A percentile compares a stretch with the other conserved stretches of the same genome.
Evolutionary conservation across 2,888 invertebrate genomes (phyloP).

Genomic region (Coleophora flavipennella): DNA sequence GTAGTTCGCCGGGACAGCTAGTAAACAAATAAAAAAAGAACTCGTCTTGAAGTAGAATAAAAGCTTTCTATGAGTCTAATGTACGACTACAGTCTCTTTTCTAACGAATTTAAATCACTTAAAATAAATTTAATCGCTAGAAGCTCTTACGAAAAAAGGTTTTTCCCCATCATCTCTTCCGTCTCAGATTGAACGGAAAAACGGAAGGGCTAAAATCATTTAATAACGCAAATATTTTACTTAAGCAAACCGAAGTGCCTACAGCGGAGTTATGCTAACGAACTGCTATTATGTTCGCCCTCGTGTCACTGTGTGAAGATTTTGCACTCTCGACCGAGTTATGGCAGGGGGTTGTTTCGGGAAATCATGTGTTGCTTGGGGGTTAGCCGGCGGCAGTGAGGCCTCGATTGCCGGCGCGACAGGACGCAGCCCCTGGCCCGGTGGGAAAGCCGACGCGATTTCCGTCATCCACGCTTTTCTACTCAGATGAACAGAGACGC

Average conservation of each 20-base stretch:
- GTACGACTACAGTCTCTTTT: too few relatives aligned
- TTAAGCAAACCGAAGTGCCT: slow-evolving; percentile 39
- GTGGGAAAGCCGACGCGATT: slow-evolving; percentile 25
- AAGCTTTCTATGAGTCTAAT: too few relatives aligned
- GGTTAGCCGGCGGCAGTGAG: slow-evolving; percentile 37
- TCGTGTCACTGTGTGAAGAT: slow-evolving; percentile 71
- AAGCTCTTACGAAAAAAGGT: too few relatives aligned
- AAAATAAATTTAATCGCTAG: too few relatives aligned
- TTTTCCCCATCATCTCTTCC: not conserved
- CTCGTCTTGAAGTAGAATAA: too few relatives aligned
- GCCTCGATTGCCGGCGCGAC: slow-evolving; percentile 25
- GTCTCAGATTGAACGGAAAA: slow-evolving; percentile 7
- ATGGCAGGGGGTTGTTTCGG: slow-evolving; percentile 52
- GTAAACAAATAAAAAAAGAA: too few relatives aligned
- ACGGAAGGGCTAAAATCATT: slow-evolving; percentile 38
- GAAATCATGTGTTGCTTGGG: slow-evolving; percentile 62
- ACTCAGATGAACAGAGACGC: slow-evolving; percentile 35
- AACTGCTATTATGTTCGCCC: slow-evolving; percentile 62
- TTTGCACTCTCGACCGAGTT: slow-evolving; percentile 68
- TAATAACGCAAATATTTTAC: slow-evolving; percentile 59
- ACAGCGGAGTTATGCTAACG: slow-evolving; percentile 57
- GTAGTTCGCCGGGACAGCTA: too few relatives aligned
- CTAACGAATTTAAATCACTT: too few relatives aligned
- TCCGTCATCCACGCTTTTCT: slow-evolving; percentile 27
- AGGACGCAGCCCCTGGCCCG: slow-evolving; percentile 31